Evolutionary conservation across 2,797 vertebrate genomes (phyloP), one percentile per base, ranked within the genome.

Genomic region (Euthynnus affinis): DNA sequence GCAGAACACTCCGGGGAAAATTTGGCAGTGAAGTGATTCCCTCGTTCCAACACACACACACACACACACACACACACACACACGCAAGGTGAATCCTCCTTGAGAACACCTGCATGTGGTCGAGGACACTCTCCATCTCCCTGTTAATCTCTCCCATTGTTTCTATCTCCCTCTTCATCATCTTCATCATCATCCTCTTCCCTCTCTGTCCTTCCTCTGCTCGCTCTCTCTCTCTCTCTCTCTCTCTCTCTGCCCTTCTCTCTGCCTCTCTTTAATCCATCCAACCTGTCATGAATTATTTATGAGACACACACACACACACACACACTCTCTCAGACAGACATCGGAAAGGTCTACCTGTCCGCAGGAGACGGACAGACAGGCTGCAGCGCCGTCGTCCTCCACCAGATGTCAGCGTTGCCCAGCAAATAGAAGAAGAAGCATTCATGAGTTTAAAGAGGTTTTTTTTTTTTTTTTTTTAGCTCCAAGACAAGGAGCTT

Each of bases 371-470:
- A 56, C 22, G 8, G 27, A 44, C 10, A 9, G 27, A 40, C 34
- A 6, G 22, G 25, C 68, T 71, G 90, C 78, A 67, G 68, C 59
- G 18, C 65, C n/a, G 0, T 2, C 1, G 0, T 3, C 17, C 2
- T 6, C 86, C 93, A 88, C 80, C 48, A 87, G 93, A 18, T 86
- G 85, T 79, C 85, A 87, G 66, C 85, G 80, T 90, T 72, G 17
- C 74, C 68, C 82, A 68, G 76, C 15, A 32, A 29, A 90, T n/a
- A n/a, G n/a, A n/a, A n/a, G n/a, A n/a, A 42, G 40, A 42, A 42
- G 13, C 40, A 15, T 37, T 37, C 34, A 9, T 9, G 34, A 37
- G 34, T 10, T 9, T 37, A 15, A 42, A 42, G 13, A n/a, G n/a
- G n/a, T n/a, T n/a, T n/a, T n/a, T n/a, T n/a, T n/a, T n/a, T n/a